Evolutionary conservation across 2,888 invertebrate genomes (phyloP).

Genomic region (Cyrtodaria siliqua): DNA sequence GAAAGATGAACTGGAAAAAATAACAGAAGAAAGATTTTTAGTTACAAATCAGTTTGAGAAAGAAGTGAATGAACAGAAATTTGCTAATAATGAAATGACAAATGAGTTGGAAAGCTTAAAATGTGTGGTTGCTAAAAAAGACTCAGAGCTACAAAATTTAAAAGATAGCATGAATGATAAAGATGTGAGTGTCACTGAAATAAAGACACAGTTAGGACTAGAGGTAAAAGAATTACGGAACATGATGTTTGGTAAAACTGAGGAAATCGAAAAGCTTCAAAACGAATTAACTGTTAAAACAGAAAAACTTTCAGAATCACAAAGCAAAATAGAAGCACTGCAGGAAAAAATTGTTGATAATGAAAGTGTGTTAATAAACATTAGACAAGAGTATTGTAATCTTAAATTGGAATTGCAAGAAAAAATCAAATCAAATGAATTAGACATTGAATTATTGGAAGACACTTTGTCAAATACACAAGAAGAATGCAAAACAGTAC

Average conservation of each 20-base stretch:
- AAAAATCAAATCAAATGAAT: constrained; percentile 17
- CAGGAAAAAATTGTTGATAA: constrained; percentile 14
- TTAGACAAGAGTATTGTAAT: constrained; percentile 15
- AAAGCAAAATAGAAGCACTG: constrained; percentile 13
- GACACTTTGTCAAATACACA: constrained; percentile 24
- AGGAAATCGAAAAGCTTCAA: constrained; percentile 24
- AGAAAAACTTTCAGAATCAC: constrained; percentile 21
- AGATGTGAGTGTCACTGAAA: not conserved
- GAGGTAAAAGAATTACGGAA: not conserved
- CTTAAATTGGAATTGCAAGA: constrained; percentile 11
- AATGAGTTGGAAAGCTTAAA: constrained; percentile 29
- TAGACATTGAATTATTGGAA: constrained; percentile 18
- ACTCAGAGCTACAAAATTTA: constrained; percentile 31
- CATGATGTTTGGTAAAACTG: constrained; percentile 9
- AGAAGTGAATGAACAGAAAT: constrained; percentile 22
- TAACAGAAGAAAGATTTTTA: constrained; percentile 25
- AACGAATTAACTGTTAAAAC: constrained; percentile 10
- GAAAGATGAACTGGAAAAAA: constrained; percentile 14
- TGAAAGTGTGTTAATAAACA: constrained; percentile 17
- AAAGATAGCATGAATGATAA: constrained; percentile 40
- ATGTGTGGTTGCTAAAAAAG: constrained; percentile 9
- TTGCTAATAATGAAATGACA: constrained; percentile 16
- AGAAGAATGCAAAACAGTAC: constrained; percentile 3
- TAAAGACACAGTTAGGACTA: not conserved
- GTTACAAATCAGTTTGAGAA: constrained; percentile 14